Conservation (phyloP, 2,113 vertebrate species). For the Scalopus aquaticus region DNA sequence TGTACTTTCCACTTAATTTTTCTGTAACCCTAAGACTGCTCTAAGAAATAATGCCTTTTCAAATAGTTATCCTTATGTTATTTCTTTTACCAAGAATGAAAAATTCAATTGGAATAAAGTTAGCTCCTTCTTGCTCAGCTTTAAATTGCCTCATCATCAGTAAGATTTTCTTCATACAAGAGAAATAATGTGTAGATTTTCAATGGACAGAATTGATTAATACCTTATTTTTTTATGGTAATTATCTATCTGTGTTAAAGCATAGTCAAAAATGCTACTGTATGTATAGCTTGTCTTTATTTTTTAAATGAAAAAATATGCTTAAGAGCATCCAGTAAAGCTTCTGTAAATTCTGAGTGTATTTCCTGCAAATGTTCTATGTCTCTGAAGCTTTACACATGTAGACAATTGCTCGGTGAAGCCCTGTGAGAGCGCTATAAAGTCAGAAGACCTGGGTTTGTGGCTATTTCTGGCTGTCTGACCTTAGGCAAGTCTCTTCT, state of each 20-base stretch:
- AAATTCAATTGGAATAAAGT: not conserved
- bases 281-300: not conserved
- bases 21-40: not conserved
- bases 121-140: not conserved
- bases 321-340: not conserved
- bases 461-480: not conserved
- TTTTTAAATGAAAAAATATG: conserved; percentile 48
- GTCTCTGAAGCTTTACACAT: not conserved
- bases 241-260: not conserved
- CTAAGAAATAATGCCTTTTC: not conserved
- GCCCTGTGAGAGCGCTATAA: not conserved
- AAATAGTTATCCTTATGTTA: not conserved
- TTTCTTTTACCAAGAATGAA: not conserved
- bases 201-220: not conserved
- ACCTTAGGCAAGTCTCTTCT: not conserved
- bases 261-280: not conserved
- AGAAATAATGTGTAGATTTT: not conserved
- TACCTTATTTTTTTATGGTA: not conserved
- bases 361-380: not conserved
- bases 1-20: not conserved
- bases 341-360: not conserved
- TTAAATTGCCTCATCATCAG: not conserved
- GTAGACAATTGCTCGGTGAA: not conserved
- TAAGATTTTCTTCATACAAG: not conserved
- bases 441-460: not conserved